phyloP scores from a whole-genome alignment of 2,797 vertebrate genomes.

The Adelosebastes latens region DNA sequence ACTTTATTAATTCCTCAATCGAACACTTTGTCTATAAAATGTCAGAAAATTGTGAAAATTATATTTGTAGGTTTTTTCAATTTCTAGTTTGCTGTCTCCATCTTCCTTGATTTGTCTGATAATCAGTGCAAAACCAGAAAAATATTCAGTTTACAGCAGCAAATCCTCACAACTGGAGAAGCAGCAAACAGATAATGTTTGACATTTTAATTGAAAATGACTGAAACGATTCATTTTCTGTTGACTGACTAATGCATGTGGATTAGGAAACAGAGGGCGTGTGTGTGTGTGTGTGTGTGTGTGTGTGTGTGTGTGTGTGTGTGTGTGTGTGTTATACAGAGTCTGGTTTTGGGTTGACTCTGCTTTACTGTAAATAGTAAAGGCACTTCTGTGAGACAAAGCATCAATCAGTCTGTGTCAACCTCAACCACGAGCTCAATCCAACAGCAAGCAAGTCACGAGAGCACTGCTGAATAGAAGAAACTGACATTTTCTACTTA shows the following conservation, averaged over 20 bases:
- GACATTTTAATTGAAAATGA: background rate
- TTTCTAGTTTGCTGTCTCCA: background rate
- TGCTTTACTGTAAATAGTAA: conserved; percentile 4
- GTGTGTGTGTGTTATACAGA: too few relatives aligned
- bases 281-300: background rate
- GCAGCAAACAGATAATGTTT: background rate
- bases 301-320: too few relatives aligned
- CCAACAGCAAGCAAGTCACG: background rate
- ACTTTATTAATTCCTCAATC: background rate
- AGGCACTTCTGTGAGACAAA: background rate
- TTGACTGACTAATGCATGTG: background rate
- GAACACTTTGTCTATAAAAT: background rate
- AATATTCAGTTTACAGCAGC: background rate
- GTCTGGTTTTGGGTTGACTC: conserved; percentile 3
- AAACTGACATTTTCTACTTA: background rate
- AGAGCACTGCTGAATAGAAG: background rate
- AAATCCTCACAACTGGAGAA: background rate
- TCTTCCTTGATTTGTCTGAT: background rate
- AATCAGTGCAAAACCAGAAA: background rate
- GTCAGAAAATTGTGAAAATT: background rate
- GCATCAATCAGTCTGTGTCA: conserved; percentile 22
- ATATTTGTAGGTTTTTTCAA: background rate
- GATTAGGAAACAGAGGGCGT: background rate
- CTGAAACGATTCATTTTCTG: background rate
- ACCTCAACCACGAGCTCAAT: conserved; percentile 16